phyloP scores from a whole-genome alignment of 2,113 vertebrate species.

The Tympanuchus pallidicinctus region DNA sequence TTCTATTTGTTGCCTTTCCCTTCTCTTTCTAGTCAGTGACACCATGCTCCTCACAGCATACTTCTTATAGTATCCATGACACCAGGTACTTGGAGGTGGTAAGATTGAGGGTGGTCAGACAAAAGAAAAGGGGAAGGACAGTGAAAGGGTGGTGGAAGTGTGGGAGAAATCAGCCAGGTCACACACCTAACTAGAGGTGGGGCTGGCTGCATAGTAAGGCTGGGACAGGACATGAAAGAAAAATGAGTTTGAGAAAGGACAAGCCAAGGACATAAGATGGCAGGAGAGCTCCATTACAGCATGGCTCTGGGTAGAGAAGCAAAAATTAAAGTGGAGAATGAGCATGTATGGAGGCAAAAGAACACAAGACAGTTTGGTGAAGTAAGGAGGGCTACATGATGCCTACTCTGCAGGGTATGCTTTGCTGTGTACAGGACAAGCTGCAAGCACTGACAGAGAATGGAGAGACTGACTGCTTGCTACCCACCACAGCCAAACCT shows the following conservation, averaged over 20 bases:
- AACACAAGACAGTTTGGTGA: neutral
- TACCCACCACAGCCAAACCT: neutral
- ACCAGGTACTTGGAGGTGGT: neutral
- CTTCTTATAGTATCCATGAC: neutral
- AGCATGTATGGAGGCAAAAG: neutral
- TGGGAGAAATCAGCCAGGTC: neutral
- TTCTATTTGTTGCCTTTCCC: neutral
- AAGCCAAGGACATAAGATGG: fast-evolving
- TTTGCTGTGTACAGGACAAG: neutral
- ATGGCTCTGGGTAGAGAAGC: neutral
- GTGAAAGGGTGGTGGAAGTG: neutral
- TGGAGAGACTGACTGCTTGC: neutral
- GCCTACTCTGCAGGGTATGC: fast-evolving
- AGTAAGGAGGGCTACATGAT: neutral
- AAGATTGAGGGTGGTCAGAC: neutral
- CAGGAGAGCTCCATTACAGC: neutral
- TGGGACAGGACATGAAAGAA: neutral
- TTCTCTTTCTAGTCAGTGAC: neutral
- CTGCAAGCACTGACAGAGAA: neutral
- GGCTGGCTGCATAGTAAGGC: neutral
- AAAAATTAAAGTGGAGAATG: neutral
- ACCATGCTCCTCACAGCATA: neutral
- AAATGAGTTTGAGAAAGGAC: neutral
- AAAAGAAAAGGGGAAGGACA: neutral
- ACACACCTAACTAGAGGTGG: neutral